Percentiles rank a stretch among this genome's conserved stretches.
Conservation (phyloP, 2,113 vertebrate genomes). For the Nipponia nippon region DNA sequence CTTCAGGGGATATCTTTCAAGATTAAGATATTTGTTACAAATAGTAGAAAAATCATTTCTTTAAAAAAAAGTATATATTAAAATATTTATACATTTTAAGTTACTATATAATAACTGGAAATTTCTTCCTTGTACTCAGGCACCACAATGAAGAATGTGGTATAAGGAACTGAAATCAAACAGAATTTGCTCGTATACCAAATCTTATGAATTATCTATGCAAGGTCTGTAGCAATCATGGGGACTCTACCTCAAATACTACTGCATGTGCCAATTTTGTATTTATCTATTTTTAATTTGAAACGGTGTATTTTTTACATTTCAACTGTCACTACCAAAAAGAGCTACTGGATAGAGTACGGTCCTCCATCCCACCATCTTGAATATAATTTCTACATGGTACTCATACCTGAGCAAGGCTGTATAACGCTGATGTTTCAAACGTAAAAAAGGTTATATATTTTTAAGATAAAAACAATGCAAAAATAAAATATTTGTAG, state of each 20-base stretch:
- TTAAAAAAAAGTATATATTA: slow-evolving; percentile 83
- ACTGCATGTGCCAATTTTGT: neutral
- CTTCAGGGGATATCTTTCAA: slow-evolving; percentile 62
- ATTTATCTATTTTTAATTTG: neutral
- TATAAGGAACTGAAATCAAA: slow-evolving; percentile 19
- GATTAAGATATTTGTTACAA: slow-evolving; percentile 75
- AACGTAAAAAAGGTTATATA: slow-evolving; percentile 75
- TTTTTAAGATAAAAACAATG: slow-evolving; percentile 79
- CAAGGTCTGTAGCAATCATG: neutral
- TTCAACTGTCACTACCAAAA: neutral
- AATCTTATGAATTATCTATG: neutral
- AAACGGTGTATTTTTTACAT: neutral
- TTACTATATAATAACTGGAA: slow-evolving; percentile 73
- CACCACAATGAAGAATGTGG: slow-evolving; percentile 1
- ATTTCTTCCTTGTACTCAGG: slow-evolving; percentile 27
- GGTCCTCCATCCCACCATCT: slow-evolving; percentile 12
- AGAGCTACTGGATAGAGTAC: neutral
- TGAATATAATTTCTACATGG: slow-evolving; percentile 10
- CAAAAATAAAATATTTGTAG: slow-evolving; percentile 83
- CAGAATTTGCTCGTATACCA: slow-evolving; percentile 28
- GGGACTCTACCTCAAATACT: neutral
- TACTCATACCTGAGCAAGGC: slow-evolving; percentile 71
- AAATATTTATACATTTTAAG: slow-evolving; percentile 83
- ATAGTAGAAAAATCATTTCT: slow-evolving; percentile 79
- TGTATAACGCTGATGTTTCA: slow-evolving; percentile 52